A percentile compares a stretch with the other conserved stretches of the same genome.
phyloP scores from a whole-genome alignment of 2,113 vertebrate genomes.

The Ahaetulla prasina region DNA sequence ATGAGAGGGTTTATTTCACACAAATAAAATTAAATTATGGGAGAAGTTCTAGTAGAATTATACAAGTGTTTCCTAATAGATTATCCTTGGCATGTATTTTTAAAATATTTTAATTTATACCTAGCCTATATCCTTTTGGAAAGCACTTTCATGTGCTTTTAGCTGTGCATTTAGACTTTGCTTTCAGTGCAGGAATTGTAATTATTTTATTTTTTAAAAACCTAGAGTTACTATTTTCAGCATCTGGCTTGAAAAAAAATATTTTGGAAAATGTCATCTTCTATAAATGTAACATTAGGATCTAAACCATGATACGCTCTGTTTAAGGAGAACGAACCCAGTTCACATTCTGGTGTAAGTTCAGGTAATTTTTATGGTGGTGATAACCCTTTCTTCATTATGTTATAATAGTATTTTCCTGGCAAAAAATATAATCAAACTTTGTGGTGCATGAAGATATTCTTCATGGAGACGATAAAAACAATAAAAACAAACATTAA shows the following conservation, averaged over 20 bases:
- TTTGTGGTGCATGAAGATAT: background rate
- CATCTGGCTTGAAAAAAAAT: background rate
- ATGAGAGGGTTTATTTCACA: background rate
- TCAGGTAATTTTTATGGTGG: background rate
- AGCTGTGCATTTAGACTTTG: background rate
- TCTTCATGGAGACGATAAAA: background rate
- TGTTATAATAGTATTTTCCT: background rate
- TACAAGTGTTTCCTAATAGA: background rate
- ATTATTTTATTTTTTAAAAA: background rate
- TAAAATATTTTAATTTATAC: background rate
- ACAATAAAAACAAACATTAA: background rate
- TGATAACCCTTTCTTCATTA: background rate
- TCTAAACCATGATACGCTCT: background rate
- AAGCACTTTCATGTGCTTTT: background rate
- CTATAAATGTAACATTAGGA: background rate
- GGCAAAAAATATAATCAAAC: background rate
- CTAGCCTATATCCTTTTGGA: background rate
- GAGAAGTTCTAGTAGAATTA: background rate
- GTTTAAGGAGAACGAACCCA: background rate
- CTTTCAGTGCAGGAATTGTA: background rate
- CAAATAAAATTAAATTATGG: background rate
- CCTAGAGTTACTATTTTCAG: background rate
- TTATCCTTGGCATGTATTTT: background rate
- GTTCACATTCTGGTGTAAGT: background rate
- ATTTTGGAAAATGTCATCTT: background rate